phyloP scores from a whole-genome alignment of 2,113 vertebrate genomes.

The Coturnix japonica region DNA sequence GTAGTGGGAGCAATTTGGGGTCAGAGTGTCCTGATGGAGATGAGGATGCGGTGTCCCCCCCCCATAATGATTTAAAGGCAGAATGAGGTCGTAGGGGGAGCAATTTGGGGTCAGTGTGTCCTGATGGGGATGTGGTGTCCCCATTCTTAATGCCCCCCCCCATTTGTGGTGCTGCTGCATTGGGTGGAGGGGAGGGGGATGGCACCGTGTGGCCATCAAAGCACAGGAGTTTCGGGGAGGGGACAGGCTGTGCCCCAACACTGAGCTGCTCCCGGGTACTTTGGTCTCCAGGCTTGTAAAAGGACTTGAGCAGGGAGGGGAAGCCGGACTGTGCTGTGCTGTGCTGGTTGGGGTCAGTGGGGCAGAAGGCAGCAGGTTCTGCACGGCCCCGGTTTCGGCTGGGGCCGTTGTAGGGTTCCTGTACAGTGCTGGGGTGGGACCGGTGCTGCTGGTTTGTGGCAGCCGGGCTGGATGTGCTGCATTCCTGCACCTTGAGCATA shows the following conservation, averaged over 20 bases:
- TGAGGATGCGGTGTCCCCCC: not conserved
- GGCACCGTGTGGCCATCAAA: not conserved
- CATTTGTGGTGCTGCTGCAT: accelerated
- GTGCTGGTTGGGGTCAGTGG: not conserved
- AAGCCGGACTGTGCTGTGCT: not conserved
- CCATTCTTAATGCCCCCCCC: no score
- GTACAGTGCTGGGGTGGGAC: not conserved
- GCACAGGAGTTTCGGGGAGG: not conserved
- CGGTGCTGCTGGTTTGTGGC: not conserved
- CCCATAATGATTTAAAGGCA: accelerated
- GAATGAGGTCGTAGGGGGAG: no score
- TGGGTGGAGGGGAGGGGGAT: accelerated
- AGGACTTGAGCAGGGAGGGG: not conserved
- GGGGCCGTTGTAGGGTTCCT: not conserved
- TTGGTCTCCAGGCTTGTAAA: not conserved
- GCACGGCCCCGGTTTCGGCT: not conserved
- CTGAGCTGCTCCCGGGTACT: not conserved
- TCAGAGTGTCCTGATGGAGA: not conserved
- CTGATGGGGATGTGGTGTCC: not conserved
- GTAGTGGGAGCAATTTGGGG: no score
- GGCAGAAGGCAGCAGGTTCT: not conserved
- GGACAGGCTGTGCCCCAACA: not conserved
- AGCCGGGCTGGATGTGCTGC: not conserved
- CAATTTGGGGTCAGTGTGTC: not conserved
- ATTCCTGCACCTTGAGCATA: not conserved